These are phyloP conservation scores for Prunella strophiata DNA, from an alignment of 2,797 vertebrate genomes.

Conservation along the genomic window DNA sequence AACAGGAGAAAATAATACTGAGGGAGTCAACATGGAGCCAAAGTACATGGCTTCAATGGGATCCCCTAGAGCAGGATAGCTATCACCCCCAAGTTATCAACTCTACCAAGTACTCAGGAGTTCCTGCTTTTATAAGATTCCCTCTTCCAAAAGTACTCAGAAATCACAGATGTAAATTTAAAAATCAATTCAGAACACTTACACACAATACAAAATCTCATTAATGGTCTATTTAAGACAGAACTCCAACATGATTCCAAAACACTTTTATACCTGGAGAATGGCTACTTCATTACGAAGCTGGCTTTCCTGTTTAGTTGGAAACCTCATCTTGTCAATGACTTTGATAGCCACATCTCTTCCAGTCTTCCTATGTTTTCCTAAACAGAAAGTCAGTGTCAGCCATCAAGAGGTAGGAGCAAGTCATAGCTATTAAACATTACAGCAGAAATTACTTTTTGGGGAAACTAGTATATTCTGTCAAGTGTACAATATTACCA, in stretches of 20 bases:
- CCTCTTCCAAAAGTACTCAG: background rate
- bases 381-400: slow-evolving; percentile 72
- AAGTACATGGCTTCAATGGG: background rate
- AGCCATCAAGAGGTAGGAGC: background rate
- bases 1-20: background rate
- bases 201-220: background rate
- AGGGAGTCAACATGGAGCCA: background rate
- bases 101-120: background rate
- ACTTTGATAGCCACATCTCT: slow-evolving; percentile 98
- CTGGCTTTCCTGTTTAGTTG: slow-evolving; percentile 98
- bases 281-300: slow-evolving; percentile 98
- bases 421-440: background rate
- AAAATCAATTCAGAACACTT: background rate
- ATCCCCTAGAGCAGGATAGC: fast-evolving
- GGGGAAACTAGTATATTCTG: background rate
- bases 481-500: background rate
- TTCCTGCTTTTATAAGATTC: background rate
- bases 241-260: background rate
- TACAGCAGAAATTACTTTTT: background rate
- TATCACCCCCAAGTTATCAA: background rate
- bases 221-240: background rate
- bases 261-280: slow-evolving; percentile 86
- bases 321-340: slow-evolving; percentile 98
- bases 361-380: slow-evolving; percentile 96
- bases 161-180: background rate